phyloP scores from a whole-genome alignment of 1,140 invertebrate species.

The Habropoda laboriosa region DNA sequence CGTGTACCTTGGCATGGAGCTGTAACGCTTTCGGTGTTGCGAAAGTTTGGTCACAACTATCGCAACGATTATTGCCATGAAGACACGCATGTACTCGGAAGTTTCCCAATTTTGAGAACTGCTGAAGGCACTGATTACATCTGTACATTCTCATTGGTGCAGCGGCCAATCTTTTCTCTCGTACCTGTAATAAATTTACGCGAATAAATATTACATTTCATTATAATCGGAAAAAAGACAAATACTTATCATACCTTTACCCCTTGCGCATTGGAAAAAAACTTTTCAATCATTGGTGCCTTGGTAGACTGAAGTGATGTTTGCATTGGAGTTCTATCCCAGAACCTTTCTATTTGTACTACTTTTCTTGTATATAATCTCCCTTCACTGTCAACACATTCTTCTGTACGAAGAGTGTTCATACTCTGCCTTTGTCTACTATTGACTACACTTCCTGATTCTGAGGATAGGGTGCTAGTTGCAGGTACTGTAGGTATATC shows the following conservation, averaged over 20 bases:
- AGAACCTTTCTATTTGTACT: conserved; percentile 83
- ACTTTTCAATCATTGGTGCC: conserved; percentile 79
- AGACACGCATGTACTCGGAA: conserved; percentile 76
- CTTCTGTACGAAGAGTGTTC: conserved; percentile 80
- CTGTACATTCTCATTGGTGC: conserved; percentile 71
- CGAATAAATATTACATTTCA: not conserved
- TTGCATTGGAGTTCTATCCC: conserved; percentile 72
- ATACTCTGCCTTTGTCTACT: conserved; percentile 73
- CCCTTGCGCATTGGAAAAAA: conserved; percentile 79
- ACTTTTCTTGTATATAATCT: conserved; percentile 82
- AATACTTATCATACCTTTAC: conserved; percentile 68
- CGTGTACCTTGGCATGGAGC: conserved; percentile 75
- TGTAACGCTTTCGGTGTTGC: conserved; percentile 76
- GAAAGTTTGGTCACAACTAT: conserved; percentile 76
- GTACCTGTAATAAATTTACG: conserved; percentile 56
- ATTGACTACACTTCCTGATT: conserved; percentile 48
- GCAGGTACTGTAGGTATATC: conserved; percentile 55
- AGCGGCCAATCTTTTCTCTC: conserved; percentile 70
- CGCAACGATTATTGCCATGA: conserved; percentile 75
- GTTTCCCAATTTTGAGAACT: conserved; percentile 75
- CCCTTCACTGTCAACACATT: conserved; percentile 81
- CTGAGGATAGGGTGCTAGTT: conserved; percentile 38
- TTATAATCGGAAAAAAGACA: not conserved
- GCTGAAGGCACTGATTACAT: conserved; percentile 76
- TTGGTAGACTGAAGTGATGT: conserved; percentile 65